Conservation (phyloP, 2,113 vertebrate species). For the Siphamia tubifer region DNA sequence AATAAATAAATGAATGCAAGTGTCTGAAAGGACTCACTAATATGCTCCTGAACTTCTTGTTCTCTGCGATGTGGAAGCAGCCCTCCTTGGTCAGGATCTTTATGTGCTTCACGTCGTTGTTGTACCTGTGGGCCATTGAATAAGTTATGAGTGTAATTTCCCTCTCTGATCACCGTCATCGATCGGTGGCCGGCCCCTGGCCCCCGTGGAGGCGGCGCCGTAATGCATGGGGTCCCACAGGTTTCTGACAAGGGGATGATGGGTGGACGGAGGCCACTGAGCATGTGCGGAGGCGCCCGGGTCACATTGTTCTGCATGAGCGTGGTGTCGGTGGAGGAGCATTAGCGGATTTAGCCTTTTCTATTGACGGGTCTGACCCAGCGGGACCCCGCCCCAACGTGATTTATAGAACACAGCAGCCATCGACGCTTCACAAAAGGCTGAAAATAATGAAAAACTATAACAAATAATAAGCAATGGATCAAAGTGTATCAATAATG, state of each 20-base stretch:
- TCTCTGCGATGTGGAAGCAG: conserved; percentile 96
- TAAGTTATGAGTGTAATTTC: conserved; percentile 95
- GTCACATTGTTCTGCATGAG: neutral
- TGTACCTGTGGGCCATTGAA: conserved; percentile 94
- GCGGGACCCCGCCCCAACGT: no score
- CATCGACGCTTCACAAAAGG: no score
- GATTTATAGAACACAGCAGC: no score
- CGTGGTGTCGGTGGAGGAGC: no score
- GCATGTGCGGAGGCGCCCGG: conserved; percentile 21
- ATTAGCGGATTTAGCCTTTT: no score
- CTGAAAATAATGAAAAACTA: no score
- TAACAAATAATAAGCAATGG: no score
- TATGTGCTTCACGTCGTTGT: conserved; percentile 99
- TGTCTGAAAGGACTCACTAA: conserved; percentile 83
- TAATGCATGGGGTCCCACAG: conserved; percentile 78
- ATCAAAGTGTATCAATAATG: no score
- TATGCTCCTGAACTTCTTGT: conserved; percentile 97
- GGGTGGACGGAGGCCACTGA: conserved; percentile 44
- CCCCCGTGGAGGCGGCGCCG: conserved; percentile 73
- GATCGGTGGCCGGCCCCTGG: conserved; percentile 81
- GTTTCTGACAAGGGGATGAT: conserved; percentile 81
- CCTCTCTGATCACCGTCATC: conserved; percentile 88
- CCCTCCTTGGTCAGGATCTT: conserved; percentile 97
- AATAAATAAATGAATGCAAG: neutral
- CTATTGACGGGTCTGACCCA: no score